Conservation (phyloP, 2,888 invertebrate genomes). For the Pomacea canaliculata region DNA sequence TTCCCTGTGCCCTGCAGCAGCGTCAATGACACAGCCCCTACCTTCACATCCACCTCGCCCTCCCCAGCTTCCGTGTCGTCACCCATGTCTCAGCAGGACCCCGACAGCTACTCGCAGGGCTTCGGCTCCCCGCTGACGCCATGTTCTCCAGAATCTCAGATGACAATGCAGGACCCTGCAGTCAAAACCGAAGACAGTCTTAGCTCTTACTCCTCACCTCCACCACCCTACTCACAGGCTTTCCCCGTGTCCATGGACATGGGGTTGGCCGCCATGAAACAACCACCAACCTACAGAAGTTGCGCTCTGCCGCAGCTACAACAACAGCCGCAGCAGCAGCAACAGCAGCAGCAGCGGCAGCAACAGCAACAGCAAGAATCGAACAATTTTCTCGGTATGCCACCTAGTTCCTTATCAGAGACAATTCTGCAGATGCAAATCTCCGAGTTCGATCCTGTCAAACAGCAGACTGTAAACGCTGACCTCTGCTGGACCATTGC, state of each 20-base stretch:
- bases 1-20: conserved; percentile 45
- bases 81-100: conserved; percentile 30
- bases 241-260: conserved; percentile 40
- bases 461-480: conserved; percentile 25
- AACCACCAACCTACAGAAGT: conserved; percentile 77
- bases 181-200: conserved; percentile 40
- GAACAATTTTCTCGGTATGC: conserved; percentile 30
- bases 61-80: conserved; percentile 33
- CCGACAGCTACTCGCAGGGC: conserved; percentile 50
- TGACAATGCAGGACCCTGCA: conserved; percentile 37
- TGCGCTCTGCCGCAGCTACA: conserved; percentile 65
- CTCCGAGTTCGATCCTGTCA: conserved; percentile 33
- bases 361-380: conserved; percentile 24
- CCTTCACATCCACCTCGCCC: conserved; percentile 49
- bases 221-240: conserved; percentile 56
- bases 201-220: conserved; percentile 48
- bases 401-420: conserved; percentile 28
- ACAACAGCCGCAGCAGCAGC: conserved; percentile 49
- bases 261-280: conserved; percentile 74
- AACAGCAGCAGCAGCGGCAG: conserved; percentile 26
- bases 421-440: conserved; percentile 36
- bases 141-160: conserved; percentile 57
- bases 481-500: conserved; percentile 37
- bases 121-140: conserved; percentile 54
- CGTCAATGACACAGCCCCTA: conserved; percentile 38